These are phyloP conservation scores for Spialia ferax DNA, from an alignment of 2,888 invertebrate species.

Conservation along the genomic window DNA sequence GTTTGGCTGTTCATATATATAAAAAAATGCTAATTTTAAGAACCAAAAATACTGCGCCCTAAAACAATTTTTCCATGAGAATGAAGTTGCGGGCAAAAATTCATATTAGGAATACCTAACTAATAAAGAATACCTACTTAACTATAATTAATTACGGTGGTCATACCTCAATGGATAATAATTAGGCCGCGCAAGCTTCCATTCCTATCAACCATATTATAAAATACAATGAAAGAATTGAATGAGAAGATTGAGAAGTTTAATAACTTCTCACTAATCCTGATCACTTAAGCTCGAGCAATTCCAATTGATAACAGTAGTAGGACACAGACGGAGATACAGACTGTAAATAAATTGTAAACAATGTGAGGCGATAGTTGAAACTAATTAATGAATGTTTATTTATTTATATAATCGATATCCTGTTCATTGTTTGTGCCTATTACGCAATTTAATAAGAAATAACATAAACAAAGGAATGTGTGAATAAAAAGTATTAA, in stretches of 20 bases:
- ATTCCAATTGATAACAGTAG: neutral
- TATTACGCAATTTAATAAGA: neutral
- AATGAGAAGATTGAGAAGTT: no score
- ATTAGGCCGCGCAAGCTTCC: no score
- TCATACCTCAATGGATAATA: no score
- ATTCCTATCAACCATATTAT: neutral
- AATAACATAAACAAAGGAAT: neutral
- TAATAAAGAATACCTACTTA: no score
- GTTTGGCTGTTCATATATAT: no score
- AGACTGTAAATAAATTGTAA: neutral
- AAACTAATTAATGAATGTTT: constrained; percentile 18
- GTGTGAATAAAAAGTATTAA: no score
- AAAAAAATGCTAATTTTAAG: no score
- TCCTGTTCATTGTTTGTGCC: neutral
- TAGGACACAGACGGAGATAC: neutral
- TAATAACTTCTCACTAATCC: neutral
- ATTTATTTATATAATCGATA: neutral
- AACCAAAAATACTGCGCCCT: no score
- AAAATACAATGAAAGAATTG: neutral
- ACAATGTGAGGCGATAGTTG: constrained; percentile 22
- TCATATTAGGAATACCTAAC: no score
- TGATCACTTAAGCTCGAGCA: neutral
- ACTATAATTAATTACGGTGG: no score
- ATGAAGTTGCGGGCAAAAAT: no score
- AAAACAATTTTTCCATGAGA: no score